Conservation (phyloP, 2,113 vertebrate genomes). For the Misgurnus mizolepis region DNA sequence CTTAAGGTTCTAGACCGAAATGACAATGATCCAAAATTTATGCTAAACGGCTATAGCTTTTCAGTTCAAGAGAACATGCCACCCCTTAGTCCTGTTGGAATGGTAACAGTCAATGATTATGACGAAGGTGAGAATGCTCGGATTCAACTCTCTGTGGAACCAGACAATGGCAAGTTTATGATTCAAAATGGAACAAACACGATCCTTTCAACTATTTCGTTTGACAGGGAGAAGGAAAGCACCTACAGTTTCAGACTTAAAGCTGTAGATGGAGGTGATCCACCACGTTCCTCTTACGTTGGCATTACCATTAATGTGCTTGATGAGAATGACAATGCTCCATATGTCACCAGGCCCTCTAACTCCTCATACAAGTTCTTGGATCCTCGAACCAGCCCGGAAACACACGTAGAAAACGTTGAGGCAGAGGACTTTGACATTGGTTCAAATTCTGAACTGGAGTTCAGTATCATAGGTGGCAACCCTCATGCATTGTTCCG, state of each 20-base stretch:
- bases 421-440: conserved; percentile 93
- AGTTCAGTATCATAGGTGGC: conserved; percentile 87
- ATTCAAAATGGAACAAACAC: conserved; percentile 96
- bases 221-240: conserved; percentile 94
- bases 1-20: conserved; percentile 92
- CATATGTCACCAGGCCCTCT: conserved; percentile 90
- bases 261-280: conserved; percentile 88
- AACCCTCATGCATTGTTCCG: conserved; percentile 93
- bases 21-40: conserved; percentile 97
- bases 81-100: conserved; percentile 90
- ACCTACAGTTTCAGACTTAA: conserved; percentile 95
- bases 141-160: conserved; percentile 87
- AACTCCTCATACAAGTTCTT: conserved; percentile 92
- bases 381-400: conserved; percentile 79
- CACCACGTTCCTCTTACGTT: conserved; percentile 90
- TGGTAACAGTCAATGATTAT: conserved; percentile 91
- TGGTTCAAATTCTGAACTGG: conserved; percentile 85
- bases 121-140: conserved; percentile 92
- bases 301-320: conserved; percentile 96
- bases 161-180: conserved; percentile 93
- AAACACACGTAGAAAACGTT: conserved; percentile 87
- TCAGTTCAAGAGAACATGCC: conserved; percentile 96
- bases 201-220: conserved; percentile 94
- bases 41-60: conserved; percentile 94
- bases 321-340: conserved; percentile 95